phyloP scores from a whole-genome alignment of 2,113 vertebrate genomes.

The Hippoglossus stenolepis region DNA sequence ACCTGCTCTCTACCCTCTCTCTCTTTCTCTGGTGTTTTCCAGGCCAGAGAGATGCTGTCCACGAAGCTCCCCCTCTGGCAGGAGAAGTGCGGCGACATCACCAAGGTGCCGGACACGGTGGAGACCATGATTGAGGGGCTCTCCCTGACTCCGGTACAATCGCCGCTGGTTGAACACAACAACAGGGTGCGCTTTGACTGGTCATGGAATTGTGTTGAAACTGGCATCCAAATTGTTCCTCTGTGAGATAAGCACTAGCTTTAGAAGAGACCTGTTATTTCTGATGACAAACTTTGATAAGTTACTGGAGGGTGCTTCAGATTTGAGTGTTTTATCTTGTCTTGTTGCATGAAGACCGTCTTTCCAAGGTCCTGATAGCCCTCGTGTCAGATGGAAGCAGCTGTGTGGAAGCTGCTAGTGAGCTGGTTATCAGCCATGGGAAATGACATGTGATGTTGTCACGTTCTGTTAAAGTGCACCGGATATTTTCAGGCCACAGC shows the following conservation, averaged over 20 bases:
- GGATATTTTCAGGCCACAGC: not conserved
- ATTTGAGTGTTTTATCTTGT: not conserved
- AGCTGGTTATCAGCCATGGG: slow-evolving; percentile 19
- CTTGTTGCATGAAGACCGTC: too few relatives aligned
- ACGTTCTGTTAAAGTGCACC: slow-evolving; percentile 27
- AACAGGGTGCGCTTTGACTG: slow-evolving; percentile 78
- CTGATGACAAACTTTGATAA: not conserved
- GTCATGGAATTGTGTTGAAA: not conserved
- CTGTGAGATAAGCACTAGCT: not conserved
- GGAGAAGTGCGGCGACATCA: slow-evolving; percentile 92
- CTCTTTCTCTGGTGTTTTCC: slow-evolving; percentile 14
- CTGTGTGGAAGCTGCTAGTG: slow-evolving; percentile 11
- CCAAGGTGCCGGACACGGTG: slow-evolving; percentile 90
- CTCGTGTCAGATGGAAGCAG: slow-evolving; percentile 4
- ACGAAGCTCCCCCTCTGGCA: slow-evolving; percentile 91
- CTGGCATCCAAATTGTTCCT: not conserved
- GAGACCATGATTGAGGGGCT: slow-evolving; percentile 90
- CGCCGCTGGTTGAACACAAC: slow-evolving; percentile 82
- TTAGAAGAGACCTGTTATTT: not conserved
- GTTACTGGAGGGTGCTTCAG: not conserved
- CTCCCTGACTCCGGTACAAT: slow-evolving; percentile 85
- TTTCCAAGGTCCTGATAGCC: slow-evolving; percentile 7
- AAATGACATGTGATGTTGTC: slow-evolving; percentile 6
- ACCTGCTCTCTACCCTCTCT: not conserved
- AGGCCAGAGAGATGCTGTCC: slow-evolving; percentile 91